phyloP scores from a whole-genome alignment of 2,888 invertebrate species.

The Agapostemon virescens region DNA sequence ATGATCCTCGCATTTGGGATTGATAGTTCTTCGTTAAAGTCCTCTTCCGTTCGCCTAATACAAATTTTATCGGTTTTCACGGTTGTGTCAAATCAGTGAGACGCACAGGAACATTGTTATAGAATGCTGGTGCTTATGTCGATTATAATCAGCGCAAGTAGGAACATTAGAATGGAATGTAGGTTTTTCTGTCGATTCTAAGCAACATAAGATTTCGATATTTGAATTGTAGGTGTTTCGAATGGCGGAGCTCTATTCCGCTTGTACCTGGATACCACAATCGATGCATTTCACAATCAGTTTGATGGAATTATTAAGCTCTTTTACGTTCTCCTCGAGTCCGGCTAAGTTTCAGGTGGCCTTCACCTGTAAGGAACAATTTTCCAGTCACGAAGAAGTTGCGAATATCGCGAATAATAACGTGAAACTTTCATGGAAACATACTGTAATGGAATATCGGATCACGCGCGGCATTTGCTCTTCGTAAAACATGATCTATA shows the following conservation, averaged over 20 bases:
- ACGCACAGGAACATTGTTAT: not conserved
- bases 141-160: not conserved
- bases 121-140: not conserved
- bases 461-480: not conserved
- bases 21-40: not conserved
- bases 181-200: conserved; percentile 2
- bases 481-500: not conserved
- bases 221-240: conserved; percentile 10
- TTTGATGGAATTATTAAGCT: conserved; percentile 5
- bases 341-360: conserved; percentile 3
- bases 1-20: no score
- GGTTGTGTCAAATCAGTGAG: not conserved
- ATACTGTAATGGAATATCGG: not conserved
- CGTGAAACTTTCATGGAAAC: not conserved
- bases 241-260: conserved; percentile 7
- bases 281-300: not conserved
- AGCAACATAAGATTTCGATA: not conserved
- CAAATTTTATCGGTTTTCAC: not conserved
- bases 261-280: not conserved
- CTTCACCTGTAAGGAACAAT: conserved; percentile 3
- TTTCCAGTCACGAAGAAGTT: conserved; percentile 22
- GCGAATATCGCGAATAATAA: conserved; percentile 17
- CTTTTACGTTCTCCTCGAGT: conserved; percentile 6
- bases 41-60: not conserved
- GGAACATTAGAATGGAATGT: not conserved